These are phyloP conservation scores for Pangasianodon hypophthalmus DNA, from an alignment of 2,113 vertebrate species.

Conservation along the genomic window DNA sequence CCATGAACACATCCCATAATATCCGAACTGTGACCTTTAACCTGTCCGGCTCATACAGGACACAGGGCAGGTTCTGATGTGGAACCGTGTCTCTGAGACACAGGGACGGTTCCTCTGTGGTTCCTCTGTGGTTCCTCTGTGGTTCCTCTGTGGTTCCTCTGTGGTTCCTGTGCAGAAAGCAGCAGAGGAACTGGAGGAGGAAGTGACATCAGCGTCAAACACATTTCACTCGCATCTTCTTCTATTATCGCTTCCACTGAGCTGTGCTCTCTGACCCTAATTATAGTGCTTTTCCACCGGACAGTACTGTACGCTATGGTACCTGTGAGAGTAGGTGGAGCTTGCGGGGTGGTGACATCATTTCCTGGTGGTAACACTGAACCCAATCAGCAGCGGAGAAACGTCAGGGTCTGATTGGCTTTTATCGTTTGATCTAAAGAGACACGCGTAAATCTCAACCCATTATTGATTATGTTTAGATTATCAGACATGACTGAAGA, in stretches of 20 bases:
- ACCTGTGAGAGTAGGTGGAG: not conserved
- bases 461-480: not conserved
- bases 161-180: not conserved
- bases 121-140: too few species aligned
- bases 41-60: not conserved
- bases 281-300: not conserved
- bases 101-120: not conserved
- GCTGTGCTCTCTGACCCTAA: not conserved
- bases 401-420: not conserved
- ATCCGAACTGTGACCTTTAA: slow-evolving; percentile 15
- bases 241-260: not conserved
- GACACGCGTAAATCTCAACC: not conserved
- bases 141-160: not conserved
- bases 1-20: slow-evolving; percentile 67
- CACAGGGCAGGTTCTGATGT: not conserved
- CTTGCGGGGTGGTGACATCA: not conserved
- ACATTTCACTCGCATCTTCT: not conserved
- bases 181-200: not conserved
- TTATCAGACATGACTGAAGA: not conserved
- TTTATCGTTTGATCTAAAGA: not conserved
- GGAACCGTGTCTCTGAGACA: not conserved
- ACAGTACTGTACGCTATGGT: not conserved
- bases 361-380: not conserved
- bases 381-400: not conserved
- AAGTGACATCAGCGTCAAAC: not conserved